phyloP scores from a whole-genome alignment of 2,797 vertebrate species.

The Pterois miles region DNA sequence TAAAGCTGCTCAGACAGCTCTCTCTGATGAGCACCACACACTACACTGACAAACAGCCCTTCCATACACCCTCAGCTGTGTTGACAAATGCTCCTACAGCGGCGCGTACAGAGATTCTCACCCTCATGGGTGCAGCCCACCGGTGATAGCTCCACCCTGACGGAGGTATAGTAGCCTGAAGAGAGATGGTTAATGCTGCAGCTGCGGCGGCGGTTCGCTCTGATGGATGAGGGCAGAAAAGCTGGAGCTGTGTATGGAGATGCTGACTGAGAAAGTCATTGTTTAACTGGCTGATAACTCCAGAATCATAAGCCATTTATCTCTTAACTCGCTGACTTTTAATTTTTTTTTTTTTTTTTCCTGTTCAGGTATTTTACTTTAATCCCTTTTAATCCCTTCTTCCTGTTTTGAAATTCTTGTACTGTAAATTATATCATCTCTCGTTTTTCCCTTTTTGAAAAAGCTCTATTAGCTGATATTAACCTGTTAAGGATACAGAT shows the following conservation, averaged over 20 bases:
- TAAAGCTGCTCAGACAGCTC: constrained; percentile 26
- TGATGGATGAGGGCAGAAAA: constrained; percentile 70
- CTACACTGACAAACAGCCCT: constrained; percentile 47
- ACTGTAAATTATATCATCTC: not conserved
- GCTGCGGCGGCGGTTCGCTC: constrained; percentile 41
- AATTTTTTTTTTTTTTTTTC: constrained; percentile 22
- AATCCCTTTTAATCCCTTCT: not conserved
- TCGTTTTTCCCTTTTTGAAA: not conserved
- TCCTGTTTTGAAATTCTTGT: not conserved
- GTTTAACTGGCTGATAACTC: constrained; percentile 53
- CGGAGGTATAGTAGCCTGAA: constrained; percentile 31
- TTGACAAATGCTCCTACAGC: constrained; percentile 56
- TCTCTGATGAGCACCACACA: constrained; percentile 28
- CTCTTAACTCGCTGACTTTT: constrained; percentile 9
- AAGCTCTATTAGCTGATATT: constrained; percentile 5
- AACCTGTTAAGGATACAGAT: constrained; percentile 24
- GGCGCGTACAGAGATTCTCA: constrained; percentile 29
- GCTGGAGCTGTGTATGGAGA: constrained; percentile 43
- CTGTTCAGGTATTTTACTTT: not conserved
- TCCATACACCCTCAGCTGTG: constrained; percentile 35
- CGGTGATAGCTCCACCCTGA: constrained; percentile 45
- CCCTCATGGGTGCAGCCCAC: constrained; percentile 56
- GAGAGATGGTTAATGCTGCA: constrained; percentile 46
- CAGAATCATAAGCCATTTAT: constrained; percentile 22
- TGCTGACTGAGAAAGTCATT: not conserved